Conservation (phyloP, 2,888 invertebrate genomes). For the Falcaria lacertinaria region DNA sequence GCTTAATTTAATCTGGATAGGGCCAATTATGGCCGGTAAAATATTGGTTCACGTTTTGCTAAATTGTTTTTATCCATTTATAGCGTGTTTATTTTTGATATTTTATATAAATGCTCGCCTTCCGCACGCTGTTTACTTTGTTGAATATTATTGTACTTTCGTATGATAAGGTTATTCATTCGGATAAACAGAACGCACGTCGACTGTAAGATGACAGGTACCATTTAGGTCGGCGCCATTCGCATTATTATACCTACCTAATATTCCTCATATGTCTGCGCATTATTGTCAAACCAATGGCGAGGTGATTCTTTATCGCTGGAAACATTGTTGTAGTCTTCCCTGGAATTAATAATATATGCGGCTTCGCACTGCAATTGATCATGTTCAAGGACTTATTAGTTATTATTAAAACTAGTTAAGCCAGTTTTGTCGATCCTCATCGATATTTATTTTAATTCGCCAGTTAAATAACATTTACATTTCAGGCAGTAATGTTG, state of each 20-base stretch:
- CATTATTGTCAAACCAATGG: constrained; percentile 5
- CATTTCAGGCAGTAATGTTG: constrained; percentile 19
- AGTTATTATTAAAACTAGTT: not conserved
- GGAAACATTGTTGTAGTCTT: not conserved
- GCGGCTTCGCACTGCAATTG: not conserved
- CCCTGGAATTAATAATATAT: not conserved
- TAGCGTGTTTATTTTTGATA: constrained; percentile 36
- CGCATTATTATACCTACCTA: not conserved
- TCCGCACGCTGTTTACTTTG: constrained; percentile 38
- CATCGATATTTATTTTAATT: not conserved
- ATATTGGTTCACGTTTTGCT: constrained; percentile 31
- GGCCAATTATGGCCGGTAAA: constrained; percentile 36
- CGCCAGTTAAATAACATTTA: not conserved
- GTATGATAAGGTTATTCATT: constrained; percentile 34
- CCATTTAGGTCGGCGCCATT: constrained; percentile 12
- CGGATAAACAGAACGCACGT: constrained; percentile 17
- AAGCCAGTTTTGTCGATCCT: not conserved
- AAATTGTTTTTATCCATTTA: constrained; percentile 51
- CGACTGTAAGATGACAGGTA: constrained; percentile 6
- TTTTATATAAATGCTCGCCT: constrained; percentile 31
- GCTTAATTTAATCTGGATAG: constrained; percentile 48
- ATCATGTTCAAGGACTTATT: constrained; percentile 4
- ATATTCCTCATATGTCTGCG: not conserved
- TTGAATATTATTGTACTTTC: constrained; percentile 6
- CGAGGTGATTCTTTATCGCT: not conserved